These are phyloP conservation scores for Acanthopleura granulata DNA, from an alignment of 2,888 invertebrate genomes.

Conservation along the genomic window DNA sequence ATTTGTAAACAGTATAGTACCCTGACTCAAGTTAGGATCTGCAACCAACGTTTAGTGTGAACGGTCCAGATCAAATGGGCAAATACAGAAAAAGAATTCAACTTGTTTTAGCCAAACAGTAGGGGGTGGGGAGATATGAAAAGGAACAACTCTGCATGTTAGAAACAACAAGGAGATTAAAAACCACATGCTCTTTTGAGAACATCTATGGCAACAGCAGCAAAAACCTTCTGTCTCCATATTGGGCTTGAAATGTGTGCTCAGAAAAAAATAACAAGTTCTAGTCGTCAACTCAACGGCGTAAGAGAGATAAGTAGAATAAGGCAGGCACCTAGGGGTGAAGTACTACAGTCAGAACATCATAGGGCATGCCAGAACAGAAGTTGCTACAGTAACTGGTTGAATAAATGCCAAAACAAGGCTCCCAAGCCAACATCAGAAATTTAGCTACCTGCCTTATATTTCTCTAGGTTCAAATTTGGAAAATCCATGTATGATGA, in stretches of 20 bases:
- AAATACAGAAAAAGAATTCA: conserved; percentile 3
- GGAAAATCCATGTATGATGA: conserved; percentile 11
- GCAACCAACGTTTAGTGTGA: conserved; percentile 27
- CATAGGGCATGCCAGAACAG: conserved; percentile 12
- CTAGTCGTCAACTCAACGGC: neutral
- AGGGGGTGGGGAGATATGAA: neutral
- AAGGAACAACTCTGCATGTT: neutral
- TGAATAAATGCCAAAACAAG: conserved; percentile 16
- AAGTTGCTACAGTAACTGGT: conserved; percentile 14
- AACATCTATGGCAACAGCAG: conserved; percentile 6
- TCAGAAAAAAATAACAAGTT: conserved; percentile 2
- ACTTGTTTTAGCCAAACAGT: conserved; percentile 6
- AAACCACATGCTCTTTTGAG: conserved; percentile 13
- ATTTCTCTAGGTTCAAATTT: conserved; percentile 4
- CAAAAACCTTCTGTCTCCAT: neutral
- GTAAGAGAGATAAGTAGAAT: conserved; percentile 3
- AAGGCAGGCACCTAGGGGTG: conserved; percentile 17
- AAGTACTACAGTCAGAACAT: conserved; percentile 6
- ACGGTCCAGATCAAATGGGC: conserved; percentile 10
- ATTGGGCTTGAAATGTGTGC: neutral
- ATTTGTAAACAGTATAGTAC: conserved; percentile 72
- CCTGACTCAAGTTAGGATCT: conserved; percentile 71
- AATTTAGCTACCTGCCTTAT: conserved; percentile 18
- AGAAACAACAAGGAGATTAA: neutral
- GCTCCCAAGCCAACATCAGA: conserved; percentile 16